phyloP scores from a whole-genome alignment of 1,140 invertebrate species.

The Hesperophylax magnus region DNA sequence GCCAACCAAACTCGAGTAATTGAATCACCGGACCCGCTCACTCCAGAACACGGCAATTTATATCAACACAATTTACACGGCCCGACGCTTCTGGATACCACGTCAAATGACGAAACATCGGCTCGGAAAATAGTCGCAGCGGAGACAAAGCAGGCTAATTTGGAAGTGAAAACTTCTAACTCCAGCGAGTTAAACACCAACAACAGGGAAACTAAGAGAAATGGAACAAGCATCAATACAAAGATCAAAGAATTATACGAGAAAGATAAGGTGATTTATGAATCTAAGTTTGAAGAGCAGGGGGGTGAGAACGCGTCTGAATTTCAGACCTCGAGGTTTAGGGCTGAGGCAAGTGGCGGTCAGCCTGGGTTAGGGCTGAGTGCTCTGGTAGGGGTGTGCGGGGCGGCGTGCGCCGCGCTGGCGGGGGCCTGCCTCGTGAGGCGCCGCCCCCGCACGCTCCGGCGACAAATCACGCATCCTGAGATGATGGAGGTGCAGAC shows the following conservation, averaged over 20 bases:
- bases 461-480: conserved; percentile 57
- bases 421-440: conserved; percentile 61
- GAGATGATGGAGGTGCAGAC: conserved; percentile 80
- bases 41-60: neutral
- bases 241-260: conserved; percentile 2
- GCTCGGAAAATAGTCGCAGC: neutral
- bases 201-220: conserved; percentile 4
- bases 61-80: conserved; percentile 22
- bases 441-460: conserved; percentile 62
- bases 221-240: neutral
- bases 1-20: conserved; percentile 25
- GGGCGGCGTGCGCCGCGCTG: conserved; percentile 64
- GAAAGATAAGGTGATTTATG: neutral
- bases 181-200: neutral
- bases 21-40: conserved; percentile 15
- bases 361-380: conserved; percentile 61
- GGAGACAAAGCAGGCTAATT: conserved; percentile 2
- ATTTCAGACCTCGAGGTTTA: conserved; percentile 63
- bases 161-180: neutral
- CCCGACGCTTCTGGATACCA: neutral
- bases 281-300: conserved; percentile 8
- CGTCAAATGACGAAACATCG: neutral
- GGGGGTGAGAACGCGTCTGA: conserved; percentile 50
- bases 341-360: conserved; percentile 62
- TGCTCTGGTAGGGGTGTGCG: conserved; percentile 67